phyloP scores from a whole-genome alignment of 2,888 invertebrate species.

The Drosophila koepferae region DNA sequence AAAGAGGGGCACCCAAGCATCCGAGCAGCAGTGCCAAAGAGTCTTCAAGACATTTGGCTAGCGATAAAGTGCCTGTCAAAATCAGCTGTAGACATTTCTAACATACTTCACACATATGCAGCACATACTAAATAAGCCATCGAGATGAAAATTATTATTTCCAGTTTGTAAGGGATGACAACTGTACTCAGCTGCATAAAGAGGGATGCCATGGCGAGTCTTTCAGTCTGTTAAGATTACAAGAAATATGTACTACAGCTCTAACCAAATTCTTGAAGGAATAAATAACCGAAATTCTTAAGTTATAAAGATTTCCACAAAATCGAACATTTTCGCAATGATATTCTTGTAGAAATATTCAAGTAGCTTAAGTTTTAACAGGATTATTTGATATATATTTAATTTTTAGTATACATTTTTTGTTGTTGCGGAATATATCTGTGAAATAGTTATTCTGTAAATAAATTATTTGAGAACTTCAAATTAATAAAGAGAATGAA shows the following conservation, averaged over 20 bases:
- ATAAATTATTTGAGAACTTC: no score
- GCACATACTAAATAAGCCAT: slow-evolving; percentile 13
- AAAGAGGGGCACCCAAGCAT: slow-evolving; percentile 8
- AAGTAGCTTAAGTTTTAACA: not conserved
- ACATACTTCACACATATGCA: slow-evolving; percentile 20
- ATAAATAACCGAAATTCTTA: not conserved
- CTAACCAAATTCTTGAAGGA: not conserved
- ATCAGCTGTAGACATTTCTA: slow-evolving; percentile 33
- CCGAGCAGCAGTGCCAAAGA: slow-evolving; percentile 22
- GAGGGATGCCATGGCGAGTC: not conserved
- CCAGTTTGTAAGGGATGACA: slow-evolving; percentile 4
- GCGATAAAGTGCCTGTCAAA: slow-evolving; percentile 46
- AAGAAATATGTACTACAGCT: not conserved
- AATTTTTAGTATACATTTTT: no score
- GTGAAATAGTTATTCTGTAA: no score
- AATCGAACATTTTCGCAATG: not conserved
- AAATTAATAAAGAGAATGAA: no score
- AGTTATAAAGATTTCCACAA: not conserved
- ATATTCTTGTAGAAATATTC: not conserved
- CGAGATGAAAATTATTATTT: slow-evolving; percentile 9
- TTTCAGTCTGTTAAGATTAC: not conserved
- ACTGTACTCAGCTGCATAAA: not conserved
- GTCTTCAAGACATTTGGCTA: slow-evolving; percentile 27
- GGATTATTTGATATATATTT: no score
- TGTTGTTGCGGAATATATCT: no score